A percentile compares a stretch with the other conserved stretches of the same genome.
Conservation (phyloP, 2,797 vertebrate genomes). For the Nyctibius grandis region DNA sequence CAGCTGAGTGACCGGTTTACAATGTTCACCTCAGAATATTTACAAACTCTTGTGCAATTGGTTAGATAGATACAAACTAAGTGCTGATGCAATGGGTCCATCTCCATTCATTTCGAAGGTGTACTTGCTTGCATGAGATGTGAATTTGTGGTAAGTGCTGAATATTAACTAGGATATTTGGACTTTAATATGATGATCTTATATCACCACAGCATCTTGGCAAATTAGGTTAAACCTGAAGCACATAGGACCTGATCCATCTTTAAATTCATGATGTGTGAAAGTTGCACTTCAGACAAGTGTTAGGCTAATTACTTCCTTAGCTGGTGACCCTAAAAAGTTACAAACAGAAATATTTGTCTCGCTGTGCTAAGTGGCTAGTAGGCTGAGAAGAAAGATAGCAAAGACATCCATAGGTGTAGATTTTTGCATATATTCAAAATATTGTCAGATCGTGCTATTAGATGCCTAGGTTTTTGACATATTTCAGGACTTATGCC, state of each 20-base stretch:
- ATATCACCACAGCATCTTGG: background rate
- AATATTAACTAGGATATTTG: slow-evolving; percentile 21
- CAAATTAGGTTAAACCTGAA: slow-evolving; percentile 56
- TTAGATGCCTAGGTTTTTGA: background rate
- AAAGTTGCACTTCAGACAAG: slow-evolving; percentile 54
- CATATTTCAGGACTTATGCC: background rate
- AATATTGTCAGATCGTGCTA: background rate
- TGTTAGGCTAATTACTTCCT: slow-evolving; percentile 66
- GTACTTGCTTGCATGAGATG: background rate
- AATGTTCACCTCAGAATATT: background rate
- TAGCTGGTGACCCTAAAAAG: slow-evolving; percentile 59
- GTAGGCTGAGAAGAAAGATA: background rate
- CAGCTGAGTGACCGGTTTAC: background rate
- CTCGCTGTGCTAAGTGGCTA: slow-evolving; percentile 28
- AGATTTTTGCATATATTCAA: background rate
- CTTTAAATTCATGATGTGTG: slow-evolving; percentile 61
- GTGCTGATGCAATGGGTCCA: background rate
- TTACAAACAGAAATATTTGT: slow-evolving; percentile 60
- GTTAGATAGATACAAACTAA: background rate
- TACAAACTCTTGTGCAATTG: background rate
- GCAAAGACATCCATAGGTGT: background rate
- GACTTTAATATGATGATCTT: slow-evolving; percentile 10
- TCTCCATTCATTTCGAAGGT: background rate
- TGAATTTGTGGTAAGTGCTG: background rate
- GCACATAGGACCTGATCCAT: slow-evolving; percentile 25